A percentile compares a stretch with the other conserved stretches of the same genome.
These are phyloP conservation scores for Zaprionus obscuricornis DNA, from an alignment of 2,888 invertebrate genomes.

Conservation along the genomic window DNA sequence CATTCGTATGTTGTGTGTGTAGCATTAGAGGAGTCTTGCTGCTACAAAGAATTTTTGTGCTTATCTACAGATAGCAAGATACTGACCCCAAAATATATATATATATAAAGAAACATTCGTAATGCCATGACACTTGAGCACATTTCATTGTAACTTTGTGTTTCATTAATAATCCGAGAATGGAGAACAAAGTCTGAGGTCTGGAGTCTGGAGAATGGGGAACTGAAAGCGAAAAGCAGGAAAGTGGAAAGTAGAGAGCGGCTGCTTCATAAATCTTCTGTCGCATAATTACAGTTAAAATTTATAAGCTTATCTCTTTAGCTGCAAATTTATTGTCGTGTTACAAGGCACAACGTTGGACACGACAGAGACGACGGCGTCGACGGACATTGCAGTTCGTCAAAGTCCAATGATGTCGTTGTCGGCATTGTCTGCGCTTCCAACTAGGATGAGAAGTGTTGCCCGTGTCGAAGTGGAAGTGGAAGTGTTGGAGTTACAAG, in stretches of 20 bases:
- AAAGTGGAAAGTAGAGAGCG: background rate
- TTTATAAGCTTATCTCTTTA: conserved; percentile 80
- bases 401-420: conserved; percentile 67
- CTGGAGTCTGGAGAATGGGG: too few species aligned
- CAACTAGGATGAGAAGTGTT: background rate
- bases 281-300: conserved; percentile 79
- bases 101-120: too few species aligned
- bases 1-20: conserved; percentile 56
- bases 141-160: conserved; percentile 74
- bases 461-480: background rate
- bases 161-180: conserved; percentile 71
- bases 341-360: conserved; percentile 45
- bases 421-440: conserved; percentile 38
- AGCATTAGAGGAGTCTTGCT: too few species aligned
- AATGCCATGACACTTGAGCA: conserved; percentile 56
- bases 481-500: background rate
- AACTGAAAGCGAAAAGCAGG: background rate
- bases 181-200: too few species aligned
- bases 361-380: conserved; percentile 4
- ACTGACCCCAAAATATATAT: too few species aligned
- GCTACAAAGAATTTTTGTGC: too few species aligned
- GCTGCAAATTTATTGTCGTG: conserved; percentile 78
- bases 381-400: conserved; percentile 70
- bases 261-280: conserved; percentile 73
- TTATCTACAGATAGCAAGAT: too few species aligned